Conservation (phyloP, 2,888 invertebrate species). For the Antheraea assamensis region DNA sequence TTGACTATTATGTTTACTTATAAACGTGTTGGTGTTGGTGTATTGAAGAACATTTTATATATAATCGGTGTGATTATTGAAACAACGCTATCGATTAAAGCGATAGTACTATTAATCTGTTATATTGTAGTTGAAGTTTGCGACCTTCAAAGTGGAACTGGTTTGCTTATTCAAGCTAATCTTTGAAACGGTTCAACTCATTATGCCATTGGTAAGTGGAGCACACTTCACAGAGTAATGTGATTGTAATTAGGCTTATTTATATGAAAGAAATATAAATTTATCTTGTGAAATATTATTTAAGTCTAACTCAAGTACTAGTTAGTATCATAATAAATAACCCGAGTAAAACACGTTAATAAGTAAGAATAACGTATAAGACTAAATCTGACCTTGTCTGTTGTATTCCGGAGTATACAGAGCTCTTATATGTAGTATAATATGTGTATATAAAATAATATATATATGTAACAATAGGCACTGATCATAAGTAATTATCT, state of each 20-base stretch:
- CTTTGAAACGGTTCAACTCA: too few relatives aligned
- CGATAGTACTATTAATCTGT: too few relatives aligned
- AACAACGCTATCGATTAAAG: too few relatives aligned
- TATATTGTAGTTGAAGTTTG: background rate
- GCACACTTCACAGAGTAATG: too few relatives aligned
- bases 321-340: background rate
- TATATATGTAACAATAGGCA: slow-evolving; percentile 26
- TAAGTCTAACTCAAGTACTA: too few relatives aligned
- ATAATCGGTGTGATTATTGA: background rate
- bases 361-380: background rate
- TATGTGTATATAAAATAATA: slow-evolving; percentile 3
- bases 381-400: slow-evolving; percentile 11
- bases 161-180: too few relatives aligned
- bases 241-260: too few relatives aligned
- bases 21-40: background rate
- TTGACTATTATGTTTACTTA: background rate
- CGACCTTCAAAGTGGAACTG: too few relatives aligned
- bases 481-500: slow-evolving; percentile 30
- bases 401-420: background rate
- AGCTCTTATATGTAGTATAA: slow-evolving; percentile 2
- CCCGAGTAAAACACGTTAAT: background rate
- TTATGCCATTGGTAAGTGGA: too few relatives aligned
- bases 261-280: too few relatives aligned
- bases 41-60: background rate
- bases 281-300: too few relatives aligned